Evolutionary conservation across 2,113 vertebrate species (phyloP).

Genomic region (Tupaia tana): DNA sequence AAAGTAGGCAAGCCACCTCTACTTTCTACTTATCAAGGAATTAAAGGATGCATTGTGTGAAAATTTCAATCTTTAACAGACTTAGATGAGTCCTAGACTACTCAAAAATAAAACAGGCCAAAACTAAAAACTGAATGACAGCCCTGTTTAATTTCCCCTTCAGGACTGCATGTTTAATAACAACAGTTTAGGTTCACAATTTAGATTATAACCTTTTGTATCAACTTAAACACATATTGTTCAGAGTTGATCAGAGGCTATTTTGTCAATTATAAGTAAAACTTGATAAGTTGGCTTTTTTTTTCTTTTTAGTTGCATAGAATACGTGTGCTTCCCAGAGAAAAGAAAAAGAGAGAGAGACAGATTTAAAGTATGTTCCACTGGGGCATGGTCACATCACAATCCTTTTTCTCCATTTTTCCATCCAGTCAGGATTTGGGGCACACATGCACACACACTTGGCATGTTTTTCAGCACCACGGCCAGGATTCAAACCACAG

Average conservation of each 20-base stretch:
- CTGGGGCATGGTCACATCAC: no score
- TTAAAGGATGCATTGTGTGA: conserved; percentile 68
- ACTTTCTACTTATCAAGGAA: conserved; percentile 64
- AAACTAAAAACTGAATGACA: conserved; percentile 49
- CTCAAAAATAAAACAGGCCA: conserved; percentile 50
- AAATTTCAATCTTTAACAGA: conserved; percentile 65
- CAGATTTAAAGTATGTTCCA: no score
- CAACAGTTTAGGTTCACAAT: background rate
- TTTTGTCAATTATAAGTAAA: conserved; percentile 35
- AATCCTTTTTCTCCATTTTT: no score
- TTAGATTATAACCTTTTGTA: background rate
- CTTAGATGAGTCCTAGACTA: conserved; percentile 52
- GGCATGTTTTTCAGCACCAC: no score
- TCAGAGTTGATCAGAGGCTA: background rate
- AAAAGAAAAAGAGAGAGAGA: no score
- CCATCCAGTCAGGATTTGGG: no score
- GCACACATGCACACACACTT: no score
- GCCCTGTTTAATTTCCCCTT: conserved; percentile 40
- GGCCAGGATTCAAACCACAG: no score
- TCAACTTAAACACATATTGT: conserved; percentile 25
- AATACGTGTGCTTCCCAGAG: no score
- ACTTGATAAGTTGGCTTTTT: background rate
- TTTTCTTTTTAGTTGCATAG: no score
- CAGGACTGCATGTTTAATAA: conserved; percentile 22
- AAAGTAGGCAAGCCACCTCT: conserved; percentile 70